Base-by-base conservation (phyloP, 1,140 invertebrate genomes). In the Bombus huntii region DNA sequence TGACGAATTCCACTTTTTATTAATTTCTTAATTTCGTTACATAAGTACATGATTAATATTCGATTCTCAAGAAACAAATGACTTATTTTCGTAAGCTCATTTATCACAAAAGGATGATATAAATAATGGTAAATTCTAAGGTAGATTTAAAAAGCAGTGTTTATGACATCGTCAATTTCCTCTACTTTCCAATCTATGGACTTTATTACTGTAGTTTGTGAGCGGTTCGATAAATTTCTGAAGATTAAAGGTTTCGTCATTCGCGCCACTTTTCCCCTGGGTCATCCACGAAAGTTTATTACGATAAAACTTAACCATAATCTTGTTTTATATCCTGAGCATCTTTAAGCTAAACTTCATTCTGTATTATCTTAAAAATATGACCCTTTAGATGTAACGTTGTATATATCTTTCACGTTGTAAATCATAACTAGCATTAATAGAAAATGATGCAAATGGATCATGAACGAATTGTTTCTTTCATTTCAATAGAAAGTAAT, bases 381-480 rank as follows among this genome's bases (percentile, higher is more conserved):
- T 53, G 6, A 0, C 0, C 1, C 47, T 66, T 79, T 57, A 79
- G 65, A 62, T 39, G 62, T 37, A 39, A 22, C 47, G 5, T 70
- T 79, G 77, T 28, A 47, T 57, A 47, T 18, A 75, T 10, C 76
- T 75, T 79, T 87, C 66, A 4, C 18, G 9, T 9, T 70, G 31
- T 62, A 74, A 83, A 65, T 65, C 39, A 22, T 59, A 47, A 68
- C 12, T 68, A 39, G 31, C 75, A 39, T 87, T 75, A 34, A 59
- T 34, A 5, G 0, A 44, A 37, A 53, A 53, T 44, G 74, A 78
- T 53, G 42, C 34, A n/a, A 44, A 57, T 42, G 44, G n/a, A 42
- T 22, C 25, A 71, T 62, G 65, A 73, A 39, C 34, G 18, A 53
- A 53, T 53, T 28, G 28, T 13, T 74, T 18, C 6, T 68, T 65